Evolutionary conservation across 2,113 vertebrate species (phyloP).

Genomic region (Tamias sibiricus): DNA sequence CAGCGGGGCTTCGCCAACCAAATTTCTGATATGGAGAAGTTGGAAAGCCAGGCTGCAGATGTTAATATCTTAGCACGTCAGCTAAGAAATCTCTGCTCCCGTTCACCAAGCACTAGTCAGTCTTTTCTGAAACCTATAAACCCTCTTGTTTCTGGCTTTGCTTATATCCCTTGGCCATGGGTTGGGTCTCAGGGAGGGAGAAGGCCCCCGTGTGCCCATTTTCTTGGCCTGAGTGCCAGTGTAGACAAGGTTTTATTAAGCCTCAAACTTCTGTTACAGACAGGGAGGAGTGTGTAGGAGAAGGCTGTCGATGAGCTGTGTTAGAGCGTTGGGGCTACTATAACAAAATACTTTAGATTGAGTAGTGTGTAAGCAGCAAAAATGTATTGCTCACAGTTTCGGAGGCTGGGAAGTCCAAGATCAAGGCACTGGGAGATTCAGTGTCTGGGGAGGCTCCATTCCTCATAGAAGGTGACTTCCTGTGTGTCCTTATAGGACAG

Average conservation of each 20-base stretch:
- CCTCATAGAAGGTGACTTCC: neutral
- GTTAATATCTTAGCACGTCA: neutral
- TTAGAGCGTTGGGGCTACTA: neutral
- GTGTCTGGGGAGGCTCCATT: neutral
- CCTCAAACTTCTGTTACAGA: neutral
- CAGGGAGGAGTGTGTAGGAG: neutral
- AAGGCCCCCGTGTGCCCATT: neutral
- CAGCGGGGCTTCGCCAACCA: neutral
- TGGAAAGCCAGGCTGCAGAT: neutral
- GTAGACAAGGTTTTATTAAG: neutral
- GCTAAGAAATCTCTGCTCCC: neutral
- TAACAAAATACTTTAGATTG: neutral
- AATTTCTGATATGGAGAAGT: neutral
- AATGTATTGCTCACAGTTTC: neutral
- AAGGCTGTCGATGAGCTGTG: neutral
- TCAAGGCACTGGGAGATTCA: neutral
- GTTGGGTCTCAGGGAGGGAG: neutral
- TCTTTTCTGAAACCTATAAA: neutral
- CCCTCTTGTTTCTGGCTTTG: neutral
- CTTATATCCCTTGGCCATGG: neutral
- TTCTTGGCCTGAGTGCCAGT: neutral
- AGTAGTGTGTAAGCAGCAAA: neutral
- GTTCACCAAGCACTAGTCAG: neutral
- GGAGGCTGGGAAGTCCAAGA: neutral
- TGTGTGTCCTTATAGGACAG: neutral